Percentiles rank a stretch among this genome's conserved stretches.
Conservation (phyloP, 2,888 invertebrate species). For the Furcula furcula region DNA sequence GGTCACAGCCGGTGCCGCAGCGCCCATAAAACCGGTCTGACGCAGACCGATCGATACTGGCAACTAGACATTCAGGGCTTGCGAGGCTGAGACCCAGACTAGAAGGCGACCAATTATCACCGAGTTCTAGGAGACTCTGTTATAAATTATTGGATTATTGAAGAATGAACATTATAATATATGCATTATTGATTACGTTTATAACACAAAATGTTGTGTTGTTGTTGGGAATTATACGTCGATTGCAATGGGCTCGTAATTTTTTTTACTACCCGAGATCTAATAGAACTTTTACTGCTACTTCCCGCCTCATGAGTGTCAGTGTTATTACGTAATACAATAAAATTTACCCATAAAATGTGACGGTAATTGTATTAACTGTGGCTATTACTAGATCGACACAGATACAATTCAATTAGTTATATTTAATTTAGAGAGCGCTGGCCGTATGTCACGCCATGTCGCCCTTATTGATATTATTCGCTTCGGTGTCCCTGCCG, state of each 20-base stretch:
- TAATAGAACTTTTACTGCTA: slow-evolving; percentile 9
- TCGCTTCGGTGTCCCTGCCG: no score
- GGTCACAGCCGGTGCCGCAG: slow-evolving; percentile 27
- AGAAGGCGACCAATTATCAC: slow-evolving; percentile 30
- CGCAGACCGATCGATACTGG: slow-evolving; percentile 48
- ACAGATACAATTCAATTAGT: no score
- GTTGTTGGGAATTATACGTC: no score
- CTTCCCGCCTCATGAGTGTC: not conserved
- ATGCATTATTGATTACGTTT: slow-evolving; percentile 12
- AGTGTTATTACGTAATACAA: not conserved
- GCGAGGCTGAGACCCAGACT: slow-evolving; percentile 44
- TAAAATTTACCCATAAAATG: slow-evolving; percentile 2
- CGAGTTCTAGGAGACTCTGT: slow-evolving; percentile 24
- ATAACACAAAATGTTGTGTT: no score
- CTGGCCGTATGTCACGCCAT: no score
- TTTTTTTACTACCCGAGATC: slow-evolving; percentile 9
- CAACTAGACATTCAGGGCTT: slow-evolving; percentile 39
- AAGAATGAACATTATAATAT: slow-evolving; percentile 14
- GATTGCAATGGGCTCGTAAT: slow-evolving; percentile 2
- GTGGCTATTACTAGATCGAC: no score
- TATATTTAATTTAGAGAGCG: no score
- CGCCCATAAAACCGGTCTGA: slow-evolving; percentile 34
- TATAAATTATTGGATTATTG: slow-evolving; percentile 20
- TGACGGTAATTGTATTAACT: not conserved
- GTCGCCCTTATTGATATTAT: no score